A percentile compares a stretch with the other conserved stretches of the same genome.
Conservation (phyloP, 2,113 vertebrate species). For the Leuciscus idus region DNA sequence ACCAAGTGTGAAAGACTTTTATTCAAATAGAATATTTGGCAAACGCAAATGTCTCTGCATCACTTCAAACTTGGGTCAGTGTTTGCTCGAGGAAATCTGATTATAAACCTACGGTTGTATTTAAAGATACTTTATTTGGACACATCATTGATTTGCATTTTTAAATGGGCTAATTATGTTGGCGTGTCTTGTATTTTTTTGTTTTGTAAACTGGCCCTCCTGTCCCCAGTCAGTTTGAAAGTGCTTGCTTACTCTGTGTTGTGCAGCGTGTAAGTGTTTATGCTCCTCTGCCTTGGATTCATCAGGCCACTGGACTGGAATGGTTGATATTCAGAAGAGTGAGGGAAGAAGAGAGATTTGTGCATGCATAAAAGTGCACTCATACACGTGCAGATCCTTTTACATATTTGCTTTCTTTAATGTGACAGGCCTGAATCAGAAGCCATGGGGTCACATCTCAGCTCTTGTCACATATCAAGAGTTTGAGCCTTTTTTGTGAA, state of each 20-base stretch:
- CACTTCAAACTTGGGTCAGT: neutral
- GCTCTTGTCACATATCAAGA: neutral
- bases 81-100: neutral
- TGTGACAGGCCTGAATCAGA: constrained; percentile 26
- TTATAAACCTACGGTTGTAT: neutral
- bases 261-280: neutral
- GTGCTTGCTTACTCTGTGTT: constrained; percentile 4
- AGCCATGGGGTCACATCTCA: constrained; percentile 6
- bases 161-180: neutral
- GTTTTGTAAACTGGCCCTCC: neutral
- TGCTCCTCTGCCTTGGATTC: neutral
- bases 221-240: neutral
- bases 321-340: constrained; percentile 19
- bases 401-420: constrained; percentile 25
- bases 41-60: neutral
- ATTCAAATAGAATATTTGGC: constrained; percentile 10
- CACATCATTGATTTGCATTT: neutral
- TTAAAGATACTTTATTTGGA: neutral
- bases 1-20: constrained; percentile 15
- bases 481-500: neutral
- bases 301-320: constrained; percentile 25
- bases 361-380: neutral
- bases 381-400: neutral
- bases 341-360: constrained; percentile 33
- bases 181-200: neutral